Conservation (phyloP, 2,888 invertebrate species). For the Lypha dubia region DNA sequence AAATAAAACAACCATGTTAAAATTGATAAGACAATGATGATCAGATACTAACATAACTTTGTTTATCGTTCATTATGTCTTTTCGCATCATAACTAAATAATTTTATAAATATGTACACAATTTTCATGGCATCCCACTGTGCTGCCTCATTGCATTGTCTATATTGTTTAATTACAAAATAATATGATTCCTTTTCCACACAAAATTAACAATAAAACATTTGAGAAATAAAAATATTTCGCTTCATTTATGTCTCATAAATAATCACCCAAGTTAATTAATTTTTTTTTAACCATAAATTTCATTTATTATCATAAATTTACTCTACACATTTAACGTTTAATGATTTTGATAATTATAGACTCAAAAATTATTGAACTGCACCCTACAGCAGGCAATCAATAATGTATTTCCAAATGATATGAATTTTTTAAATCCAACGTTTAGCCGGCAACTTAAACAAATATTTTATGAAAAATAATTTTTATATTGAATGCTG, state of each 20-base stretch:
- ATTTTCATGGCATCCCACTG: too few species aligned
- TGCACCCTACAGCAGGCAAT: conserved; percentile 19
- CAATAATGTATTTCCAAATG: background rate
- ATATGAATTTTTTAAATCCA: background rate
- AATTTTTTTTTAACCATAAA: conserved; percentile 57
- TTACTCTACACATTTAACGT: conserved; percentile 39
- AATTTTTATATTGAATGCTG: too few species aligned
- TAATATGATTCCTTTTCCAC: conserved; percentile 14
- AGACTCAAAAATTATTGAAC: background rate
- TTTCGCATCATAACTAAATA: too few species aligned
- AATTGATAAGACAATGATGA: too few species aligned
- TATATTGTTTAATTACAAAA: conserved; percentile 1
- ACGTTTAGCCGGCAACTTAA: too few species aligned
- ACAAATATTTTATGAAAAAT: too few species aligned
- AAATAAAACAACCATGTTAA: too few species aligned
- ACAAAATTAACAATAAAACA: conserved; percentile 35
- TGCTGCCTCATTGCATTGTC: too few species aligned
- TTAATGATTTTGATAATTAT: conserved; percentile 45
- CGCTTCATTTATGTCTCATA: conserved; percentile 56
- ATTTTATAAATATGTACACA: too few species aligned
- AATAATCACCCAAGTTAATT: conserved; percentile 65
- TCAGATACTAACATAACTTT: too few species aligned
- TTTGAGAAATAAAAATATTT: conserved; percentile 48
- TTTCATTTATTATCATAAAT: conserved; percentile 61
- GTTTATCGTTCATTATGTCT: too few species aligned